Percentiles rank a stretch among this genome's conserved stretches.
Evolutionary conservation across 1,140 invertebrate genomes (phyloP).

Genomic region (Patella vulgata): DNA sequence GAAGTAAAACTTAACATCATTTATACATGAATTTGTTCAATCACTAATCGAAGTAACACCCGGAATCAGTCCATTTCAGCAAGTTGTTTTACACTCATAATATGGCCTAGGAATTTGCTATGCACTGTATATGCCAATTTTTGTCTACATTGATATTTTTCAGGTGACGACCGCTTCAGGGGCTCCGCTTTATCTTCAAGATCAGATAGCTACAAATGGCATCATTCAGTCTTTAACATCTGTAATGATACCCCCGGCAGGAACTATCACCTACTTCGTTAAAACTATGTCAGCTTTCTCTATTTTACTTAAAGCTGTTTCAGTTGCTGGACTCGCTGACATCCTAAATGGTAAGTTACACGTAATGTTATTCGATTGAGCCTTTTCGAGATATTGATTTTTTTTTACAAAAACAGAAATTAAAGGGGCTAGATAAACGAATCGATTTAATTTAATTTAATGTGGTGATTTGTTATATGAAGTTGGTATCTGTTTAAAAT

Average conservation of each 20-base stretch:
- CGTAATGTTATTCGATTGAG: no score
- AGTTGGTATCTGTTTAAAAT: no score
- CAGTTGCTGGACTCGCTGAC: slow-evolving; percentile 28
- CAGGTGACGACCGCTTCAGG: slow-evolving; percentile 24
- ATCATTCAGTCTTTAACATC: slow-evolving; percentile 57
- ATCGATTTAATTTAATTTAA: no score
- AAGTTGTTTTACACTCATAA: neutral
- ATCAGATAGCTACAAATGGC: slow-evolving; percentile 61
- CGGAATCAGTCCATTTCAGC: neutral
- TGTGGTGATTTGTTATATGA: no score
- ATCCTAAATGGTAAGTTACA: slow-evolving; percentile 31
- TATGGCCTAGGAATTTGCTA: neutral
- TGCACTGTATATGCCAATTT: neutral
- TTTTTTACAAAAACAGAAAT: no score
- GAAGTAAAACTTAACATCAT: neutral
- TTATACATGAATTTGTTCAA: neutral
- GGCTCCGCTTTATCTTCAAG: slow-evolving; percentile 26
- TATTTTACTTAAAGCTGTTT: slow-evolving; percentile 33
- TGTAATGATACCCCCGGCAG: slow-evolving; percentile 60
- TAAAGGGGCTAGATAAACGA: no score
- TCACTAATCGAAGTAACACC: neutral
- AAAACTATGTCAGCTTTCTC: slow-evolving; percentile 49
- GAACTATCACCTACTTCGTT: slow-evolving; percentile 50
- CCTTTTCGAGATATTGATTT: no score
- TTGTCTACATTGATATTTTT: neutral